Evolutionary conservation across 1,140 invertebrate species (phyloP), one percentile per base, ranked within the genome.

Genomic region (Euwallacea fornicatus): DNA sequence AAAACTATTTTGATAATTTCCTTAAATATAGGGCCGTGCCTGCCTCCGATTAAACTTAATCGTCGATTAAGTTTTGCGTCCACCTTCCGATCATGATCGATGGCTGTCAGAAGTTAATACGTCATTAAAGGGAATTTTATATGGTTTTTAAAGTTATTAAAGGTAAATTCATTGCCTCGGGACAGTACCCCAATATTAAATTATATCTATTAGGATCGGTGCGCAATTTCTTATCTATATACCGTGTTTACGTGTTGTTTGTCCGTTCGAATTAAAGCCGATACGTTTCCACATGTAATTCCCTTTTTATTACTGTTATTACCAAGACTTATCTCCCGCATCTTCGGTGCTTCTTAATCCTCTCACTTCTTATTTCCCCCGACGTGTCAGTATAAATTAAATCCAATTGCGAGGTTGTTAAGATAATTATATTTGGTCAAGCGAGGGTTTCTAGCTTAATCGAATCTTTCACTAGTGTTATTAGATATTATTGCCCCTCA

Each of bases 261-360:
- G 55, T 58, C 55, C 55, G 55, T 6, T 58, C 55, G 55, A 58
- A 58, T 58, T 58, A 58, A 58, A 10, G 16, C 46, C 46, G 46
- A 50, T 50, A 33, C 21, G 21, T 33, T 33, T 42, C 59, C 33
- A 61, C 46, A 21, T 63, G 61, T 63, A 63, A 63, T 63, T 47
- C 61, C 61, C 61, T 47, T 63, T 63, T 46, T 63, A 63, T 63
- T 63, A 63, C 61, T 47, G 61, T 63, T 63, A 63, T 63, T 63
- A 63, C 42, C 43, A 11, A 46, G 61, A 63, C 61, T 50, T 63
- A 63, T 63, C 61, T 63, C 61, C 61, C 61, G 61, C 61, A 63
- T 63, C 61, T 43, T 16, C 8, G 13, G 46, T 63, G 61, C 61
- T 63, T 63, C 61, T 50, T 63, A 63, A 63, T 63, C 61, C 61